phyloP scores from a whole-genome alignment of 2,113 vertebrate genomes.

The Saguinus imperator region DNA sequence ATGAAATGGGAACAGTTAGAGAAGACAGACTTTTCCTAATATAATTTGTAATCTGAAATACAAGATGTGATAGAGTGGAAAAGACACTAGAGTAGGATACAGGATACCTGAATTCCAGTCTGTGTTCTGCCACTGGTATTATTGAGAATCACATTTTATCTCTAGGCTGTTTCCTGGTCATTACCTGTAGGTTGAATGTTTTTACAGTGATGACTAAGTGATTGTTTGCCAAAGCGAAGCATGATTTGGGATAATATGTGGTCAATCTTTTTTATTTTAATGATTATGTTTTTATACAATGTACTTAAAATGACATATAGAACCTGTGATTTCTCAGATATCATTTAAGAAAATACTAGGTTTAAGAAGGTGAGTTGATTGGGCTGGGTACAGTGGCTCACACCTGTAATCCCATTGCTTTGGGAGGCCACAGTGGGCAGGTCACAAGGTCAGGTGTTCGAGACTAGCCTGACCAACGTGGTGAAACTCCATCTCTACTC shows the following conservation, averaged over 20 bases:
- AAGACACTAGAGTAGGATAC: background rate
- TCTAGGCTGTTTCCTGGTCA: background rate
- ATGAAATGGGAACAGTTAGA: background rate
- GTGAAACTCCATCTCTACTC: too few relatives aligned
- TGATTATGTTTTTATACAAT: slow-evolving; percentile 16
- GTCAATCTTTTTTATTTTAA: background rate
- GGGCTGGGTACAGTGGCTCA: background rate
- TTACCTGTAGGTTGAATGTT: background rate
- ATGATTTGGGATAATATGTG: background rate
- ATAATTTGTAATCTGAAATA: background rate
- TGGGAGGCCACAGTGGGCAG: too few relatives aligned
- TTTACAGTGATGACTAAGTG: background rate
- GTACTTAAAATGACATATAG: slow-evolving; percentile 17
- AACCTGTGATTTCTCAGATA: slow-evolving; percentile 3
- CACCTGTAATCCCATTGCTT: too few relatives aligned
- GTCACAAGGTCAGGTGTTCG: too few relatives aligned
- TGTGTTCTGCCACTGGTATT: background rate
- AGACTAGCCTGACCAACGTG: too few relatives aligned
- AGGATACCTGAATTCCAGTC: background rate
- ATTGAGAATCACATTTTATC: background rate
- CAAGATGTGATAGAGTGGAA: background rate
- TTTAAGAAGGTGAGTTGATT: slow-evolving; percentile 20
- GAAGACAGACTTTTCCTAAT: background rate
- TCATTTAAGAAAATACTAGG: slow-evolving; percentile 20
- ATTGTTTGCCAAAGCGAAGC: background rate